Evolutionary conservation across 2,888 invertebrate species (phyloP), one percentile per base, ranked within the genome.

Genomic region (Psococerastis gibbosa): DNA sequence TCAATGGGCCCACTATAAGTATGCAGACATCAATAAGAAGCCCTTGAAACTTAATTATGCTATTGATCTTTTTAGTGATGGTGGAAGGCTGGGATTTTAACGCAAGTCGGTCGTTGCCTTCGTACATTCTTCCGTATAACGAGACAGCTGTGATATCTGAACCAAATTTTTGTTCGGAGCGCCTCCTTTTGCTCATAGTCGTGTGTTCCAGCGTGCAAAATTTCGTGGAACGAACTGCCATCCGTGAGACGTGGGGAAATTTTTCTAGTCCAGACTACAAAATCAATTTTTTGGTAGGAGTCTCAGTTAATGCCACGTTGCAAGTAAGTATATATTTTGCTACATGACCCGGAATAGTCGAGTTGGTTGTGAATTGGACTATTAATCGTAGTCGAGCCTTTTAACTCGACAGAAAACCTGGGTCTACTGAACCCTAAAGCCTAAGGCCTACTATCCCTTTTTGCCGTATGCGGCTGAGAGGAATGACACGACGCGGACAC

Each of bases 171-270:
- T 56, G 56, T 42, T 42, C 49, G 22, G 34, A 43, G 55, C 48
- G 57, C 15, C 56, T 73, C 2, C 73, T 76, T 54, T 59, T 84
- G 17, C 61, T 85, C 4, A 73, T 87, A 47, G 69, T 83, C 17
- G 77, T 87, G 0, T 79, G 78, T 54, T 82, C 85, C 0, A 70
- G 79, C 1, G 73, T 81, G 1, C 58, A 60, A 1, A 77, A 85
- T 59, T 70, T 75, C 50, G 70, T 73, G 23, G 68, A 71, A 32
- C 66, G 87, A 35, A 52, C 58, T 32, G 75, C 77, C 1, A 78
- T 82, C 42, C 61, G 83, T 47, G 69, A 75, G 46, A 79, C 78
- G 0, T 83, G 81, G 82, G 82, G 71, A 1, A 67, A 64, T 44
- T 41, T 47, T 23, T 46, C 46, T 9, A 42, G 45, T 13, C 47